Conservation (phyloP, 2,797 vertebrate genomes). For the Tangara arthus region DNA sequence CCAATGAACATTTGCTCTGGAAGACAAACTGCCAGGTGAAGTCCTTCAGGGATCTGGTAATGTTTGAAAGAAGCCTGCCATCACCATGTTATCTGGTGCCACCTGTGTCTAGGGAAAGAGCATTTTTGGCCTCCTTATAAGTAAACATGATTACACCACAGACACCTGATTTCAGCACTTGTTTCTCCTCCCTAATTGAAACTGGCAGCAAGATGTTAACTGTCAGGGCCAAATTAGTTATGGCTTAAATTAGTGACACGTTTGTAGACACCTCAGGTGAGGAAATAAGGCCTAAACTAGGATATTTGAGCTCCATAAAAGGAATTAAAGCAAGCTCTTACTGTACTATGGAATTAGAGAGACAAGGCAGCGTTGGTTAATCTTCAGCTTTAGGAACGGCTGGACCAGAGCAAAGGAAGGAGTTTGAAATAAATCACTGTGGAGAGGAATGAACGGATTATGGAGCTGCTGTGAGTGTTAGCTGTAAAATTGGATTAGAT, state of each 20-base stretch:
- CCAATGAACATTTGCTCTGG: background rate
- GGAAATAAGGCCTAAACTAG: background rate
- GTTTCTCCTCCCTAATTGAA: background rate
- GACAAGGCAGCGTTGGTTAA: background rate
- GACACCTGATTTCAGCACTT: background rate
- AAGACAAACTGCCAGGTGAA: background rate
- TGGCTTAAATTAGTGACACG: background rate
- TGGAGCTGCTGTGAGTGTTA: background rate
- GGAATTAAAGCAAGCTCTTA: background rate
- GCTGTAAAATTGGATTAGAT: conserved; percentile 47
- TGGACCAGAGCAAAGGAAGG: background rate
- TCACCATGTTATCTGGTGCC: background rate
- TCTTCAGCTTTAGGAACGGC: background rate
- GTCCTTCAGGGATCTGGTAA: background rate
- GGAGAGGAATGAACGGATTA: background rate
- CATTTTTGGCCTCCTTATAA: background rate
- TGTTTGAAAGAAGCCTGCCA: background rate
- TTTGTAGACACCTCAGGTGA: background rate
- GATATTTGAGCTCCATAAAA: background rate
- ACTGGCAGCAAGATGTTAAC: background rate
- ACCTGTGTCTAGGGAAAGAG: background rate
- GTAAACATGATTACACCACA: background rate
- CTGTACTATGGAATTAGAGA: background rate
- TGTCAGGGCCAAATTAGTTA: background rate
- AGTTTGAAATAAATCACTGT: background rate